A percentile compares a stretch with the other conserved stretches of the same genome.
Conservation (phyloP, 2,113 vertebrate species). For the Dasyprocta punctata region DNA sequence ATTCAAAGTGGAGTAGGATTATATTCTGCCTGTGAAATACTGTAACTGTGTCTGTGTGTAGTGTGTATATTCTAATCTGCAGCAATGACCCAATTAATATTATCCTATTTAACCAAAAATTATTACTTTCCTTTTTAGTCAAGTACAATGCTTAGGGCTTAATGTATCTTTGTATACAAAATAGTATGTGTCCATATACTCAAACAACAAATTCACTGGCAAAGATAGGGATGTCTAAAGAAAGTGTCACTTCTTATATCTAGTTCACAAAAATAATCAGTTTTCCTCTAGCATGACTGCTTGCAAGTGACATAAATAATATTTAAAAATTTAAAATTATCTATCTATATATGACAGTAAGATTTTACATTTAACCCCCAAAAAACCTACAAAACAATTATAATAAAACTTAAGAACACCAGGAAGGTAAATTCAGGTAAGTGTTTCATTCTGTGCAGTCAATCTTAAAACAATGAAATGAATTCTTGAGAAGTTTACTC, state of each 20-base stretch:
- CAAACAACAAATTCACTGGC: background rate
- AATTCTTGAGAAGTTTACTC: constrained; percentile 46
- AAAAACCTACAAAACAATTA: background rate
- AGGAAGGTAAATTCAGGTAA: background rate
- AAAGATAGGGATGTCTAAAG: background rate
- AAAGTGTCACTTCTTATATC: background rate
- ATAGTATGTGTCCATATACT: background rate
- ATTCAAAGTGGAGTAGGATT: background rate
- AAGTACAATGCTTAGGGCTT: background rate
- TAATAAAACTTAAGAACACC: background rate
- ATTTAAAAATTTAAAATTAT: background rate
- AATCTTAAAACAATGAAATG: background rate
- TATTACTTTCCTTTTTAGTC: background rate
- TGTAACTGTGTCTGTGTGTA: background rate
- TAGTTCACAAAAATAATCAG: background rate
- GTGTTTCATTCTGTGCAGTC: background rate
- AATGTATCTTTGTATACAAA: background rate
- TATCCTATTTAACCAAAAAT: background rate
- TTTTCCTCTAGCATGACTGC: constrained; percentile 17
- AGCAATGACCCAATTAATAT: background rate
- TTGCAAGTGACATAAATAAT: background rate
- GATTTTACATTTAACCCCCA: background rate
- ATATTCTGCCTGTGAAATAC: background rate
- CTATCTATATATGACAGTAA: background rate
- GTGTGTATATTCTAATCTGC: background rate